A percentile compares a stretch with the other conserved stretches of the same genome.
Conservation (phyloP, 2,888 invertebrate genomes). For the Scotopteryx bipunctaria region DNA sequence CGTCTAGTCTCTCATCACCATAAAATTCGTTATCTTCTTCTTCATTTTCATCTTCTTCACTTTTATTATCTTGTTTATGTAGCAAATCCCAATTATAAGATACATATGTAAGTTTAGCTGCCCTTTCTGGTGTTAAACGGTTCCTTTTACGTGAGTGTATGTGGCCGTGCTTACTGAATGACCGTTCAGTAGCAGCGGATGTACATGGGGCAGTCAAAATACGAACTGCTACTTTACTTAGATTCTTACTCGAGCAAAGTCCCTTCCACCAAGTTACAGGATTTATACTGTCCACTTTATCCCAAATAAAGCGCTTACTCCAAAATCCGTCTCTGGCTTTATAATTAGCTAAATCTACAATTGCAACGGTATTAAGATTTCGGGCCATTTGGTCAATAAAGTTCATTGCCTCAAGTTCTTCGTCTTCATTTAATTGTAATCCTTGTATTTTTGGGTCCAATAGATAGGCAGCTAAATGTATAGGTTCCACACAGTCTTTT, state of each 20-base stretch:
- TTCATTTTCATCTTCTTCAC: neutral
- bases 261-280: no score
- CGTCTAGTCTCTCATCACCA: neutral
- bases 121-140: neutral
- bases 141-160: no score
- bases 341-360: neutral
- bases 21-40: neutral
- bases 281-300: neutral
- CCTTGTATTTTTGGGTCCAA: no score
- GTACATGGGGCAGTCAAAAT: no score
- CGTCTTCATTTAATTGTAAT: no score
- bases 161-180: no score
- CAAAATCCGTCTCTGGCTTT: neutral
- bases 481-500: no score
- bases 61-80: neutral
- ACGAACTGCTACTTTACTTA: no score
- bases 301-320: neutral
- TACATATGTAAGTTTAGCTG: neutral
- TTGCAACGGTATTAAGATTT: neutral
- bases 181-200: no score
- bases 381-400: neutral
- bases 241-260: neutral
- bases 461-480: no score
- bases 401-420: no score
- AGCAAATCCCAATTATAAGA: neutral